Conservation (phyloP, 2,113 vertebrate genomes). For the Crocuta crocuta region DNA sequence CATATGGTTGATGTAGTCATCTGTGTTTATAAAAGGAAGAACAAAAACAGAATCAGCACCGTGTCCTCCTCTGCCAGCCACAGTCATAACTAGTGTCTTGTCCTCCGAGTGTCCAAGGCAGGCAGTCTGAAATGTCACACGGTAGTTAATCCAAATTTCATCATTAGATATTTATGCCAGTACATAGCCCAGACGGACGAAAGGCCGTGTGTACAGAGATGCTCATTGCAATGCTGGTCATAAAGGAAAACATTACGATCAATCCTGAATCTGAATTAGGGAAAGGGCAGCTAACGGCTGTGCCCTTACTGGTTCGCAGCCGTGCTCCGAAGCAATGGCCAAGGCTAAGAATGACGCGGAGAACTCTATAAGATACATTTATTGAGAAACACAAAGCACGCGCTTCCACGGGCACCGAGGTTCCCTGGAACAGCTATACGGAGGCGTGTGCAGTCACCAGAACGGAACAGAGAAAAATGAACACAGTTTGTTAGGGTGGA, state of each 20-base stretch:
- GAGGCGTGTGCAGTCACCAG: rapidly evolving
- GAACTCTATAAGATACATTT: neutral
- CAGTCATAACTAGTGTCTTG: neutral
- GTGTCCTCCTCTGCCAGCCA: neutral
- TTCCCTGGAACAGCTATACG: rapidly evolving
- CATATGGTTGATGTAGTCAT: neutral
- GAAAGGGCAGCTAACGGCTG: rapidly evolving
- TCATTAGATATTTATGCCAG: rapidly evolving
- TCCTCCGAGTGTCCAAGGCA: rapidly evolving
- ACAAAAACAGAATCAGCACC: neutral
- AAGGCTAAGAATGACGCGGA: neutral
- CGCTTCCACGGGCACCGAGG: neutral
- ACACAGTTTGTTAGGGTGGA: neutral
- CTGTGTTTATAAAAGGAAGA: neutral
- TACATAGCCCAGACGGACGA: neutral
- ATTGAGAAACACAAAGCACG: neutral
- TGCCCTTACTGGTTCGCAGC: neutral
- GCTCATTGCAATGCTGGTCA: rapidly evolving
- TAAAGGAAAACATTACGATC: rapidly evolving
- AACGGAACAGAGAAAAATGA: neutral
- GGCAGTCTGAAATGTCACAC: neutral
- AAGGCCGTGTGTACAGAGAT: neutral
- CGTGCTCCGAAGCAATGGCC: neutral
- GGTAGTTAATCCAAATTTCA: rapidly evolving
- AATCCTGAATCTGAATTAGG: rapidly evolving